Conservation (phyloP, 1,140 invertebrate species). For the Magallana angulata region DNA sequence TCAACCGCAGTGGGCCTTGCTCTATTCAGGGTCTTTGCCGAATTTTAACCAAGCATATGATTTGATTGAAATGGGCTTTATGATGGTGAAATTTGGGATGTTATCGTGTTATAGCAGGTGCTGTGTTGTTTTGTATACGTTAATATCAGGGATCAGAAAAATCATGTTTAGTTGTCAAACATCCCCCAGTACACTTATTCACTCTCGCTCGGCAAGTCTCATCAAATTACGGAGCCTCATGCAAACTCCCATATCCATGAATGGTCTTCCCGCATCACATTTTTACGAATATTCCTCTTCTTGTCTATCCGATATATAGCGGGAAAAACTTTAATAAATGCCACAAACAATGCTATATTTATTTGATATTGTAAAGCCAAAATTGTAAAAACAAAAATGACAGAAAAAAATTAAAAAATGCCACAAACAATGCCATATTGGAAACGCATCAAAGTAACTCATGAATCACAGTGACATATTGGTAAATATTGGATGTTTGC, state of each 20-base stretch:
- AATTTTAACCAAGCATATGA: slow-evolving; percentile 10
- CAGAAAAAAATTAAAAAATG: background rate
- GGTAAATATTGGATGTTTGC: slow-evolving; percentile 28
- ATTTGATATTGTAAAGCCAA: too few species aligned
- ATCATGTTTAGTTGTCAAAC: slow-evolving; percentile 1
- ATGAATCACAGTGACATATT: slow-evolving; percentile 23
- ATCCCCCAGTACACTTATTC: slow-evolving; percentile 2
- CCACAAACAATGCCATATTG: background rate
- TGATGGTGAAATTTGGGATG: background rate
- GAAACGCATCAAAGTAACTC: slow-evolving; percentile 19
- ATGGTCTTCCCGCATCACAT: background rate
- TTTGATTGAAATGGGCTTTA: slow-evolving; percentile 29
- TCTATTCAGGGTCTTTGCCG: slow-evolving; percentile 4
- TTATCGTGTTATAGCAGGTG: slow-evolving; percentile 4
- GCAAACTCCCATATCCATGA: background rate
- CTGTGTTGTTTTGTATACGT: background rate
- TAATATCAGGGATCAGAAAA: background rate
- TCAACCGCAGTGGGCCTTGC: background rate
- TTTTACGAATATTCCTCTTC: too few species aligned
- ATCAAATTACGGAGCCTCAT: slow-evolving; percentile 12
- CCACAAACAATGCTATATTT: background rate
- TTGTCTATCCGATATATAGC: too few species aligned
- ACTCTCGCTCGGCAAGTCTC: slow-evolving; percentile 20
- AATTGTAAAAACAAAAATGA: too few species aligned
- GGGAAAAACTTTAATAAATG: background rate